These are phyloP conservation scores for human DNA, from an alignment of 2,113 vertebrate genomes.

Conservation along the genomic window GRCh38 chr11:114148001-114148500, in stretches of 20 bases:
- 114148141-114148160: neutral
- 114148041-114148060: neutral
- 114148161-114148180: neutral
- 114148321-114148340: neutral
- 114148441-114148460: too few relatives aligned
- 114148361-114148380: too few relatives aligned
- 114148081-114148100: neutral
- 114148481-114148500: too few relatives aligned
- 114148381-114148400: accelerated
- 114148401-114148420: too few relatives aligned
- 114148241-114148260: neutral
- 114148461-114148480: too few relatives aligned
- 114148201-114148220: neutral
- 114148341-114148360: too few relatives aligned
- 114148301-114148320: neutral
- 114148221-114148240: neutral
- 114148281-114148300: neutral
- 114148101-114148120: neutral
- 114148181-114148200: neutral
- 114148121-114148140: slow-evolving; percentile 52
- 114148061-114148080: neutral
- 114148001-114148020: slow-evolving; percentile 62
- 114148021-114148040: slow-evolving; percentile 49
- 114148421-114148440: too few relatives aligned
- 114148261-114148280: neutral